Base-by-base conservation (phyloP, 2,797 vertebrate species). In the Eulemur albifrons region DNA sequence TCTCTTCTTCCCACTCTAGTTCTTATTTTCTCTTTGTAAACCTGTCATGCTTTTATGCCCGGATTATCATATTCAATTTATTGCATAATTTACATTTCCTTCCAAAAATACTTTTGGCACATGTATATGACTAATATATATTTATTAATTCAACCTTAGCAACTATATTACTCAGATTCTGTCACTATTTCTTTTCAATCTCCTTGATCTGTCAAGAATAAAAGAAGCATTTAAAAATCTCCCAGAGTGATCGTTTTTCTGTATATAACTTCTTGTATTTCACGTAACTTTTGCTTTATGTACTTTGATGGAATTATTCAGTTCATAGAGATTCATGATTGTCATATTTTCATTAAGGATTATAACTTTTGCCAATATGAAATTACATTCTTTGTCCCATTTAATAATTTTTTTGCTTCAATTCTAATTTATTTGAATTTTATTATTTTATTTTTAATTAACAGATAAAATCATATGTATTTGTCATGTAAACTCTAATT, bases 61-160 rank as follows among this genome's bases (percentile, higher is more conserved):
- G 59, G 21, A 75, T 75, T 67, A 72, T n/a, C 45, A 88, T 72
- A 67, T 73, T 69, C 27, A 95, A 59, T 38, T 59, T 81, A 90
- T 77, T 90, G 40, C 13, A 59, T 88, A 86, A 81, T 90, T 90
- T 86, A 86, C 72, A 86, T 90, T 75, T 93, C 52, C 40, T 93
- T 59, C 87, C 43, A 57, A 81, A 90, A 90, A 96, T 90, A 86
- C 17, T 73, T 57, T 40, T 90, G 57, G 72, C 57, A 90, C 57
- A 81, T 86, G 57, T 75, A 81, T 67, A 69, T 75, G 81, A 80
- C 80, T 75, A 95, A 85, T 90, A 67, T 50, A 21, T 79, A 85
- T 48, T 57, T 90, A 84, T 73, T 85, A 57, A 52, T 85, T 67
- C 27, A 80, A 48, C 32, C 30, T 90, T 35, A 73, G 38, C 67